Evolutionary conservation across 2,888 invertebrate species (phyloP).

Genomic region (Salpingus planirostris): DNA sequence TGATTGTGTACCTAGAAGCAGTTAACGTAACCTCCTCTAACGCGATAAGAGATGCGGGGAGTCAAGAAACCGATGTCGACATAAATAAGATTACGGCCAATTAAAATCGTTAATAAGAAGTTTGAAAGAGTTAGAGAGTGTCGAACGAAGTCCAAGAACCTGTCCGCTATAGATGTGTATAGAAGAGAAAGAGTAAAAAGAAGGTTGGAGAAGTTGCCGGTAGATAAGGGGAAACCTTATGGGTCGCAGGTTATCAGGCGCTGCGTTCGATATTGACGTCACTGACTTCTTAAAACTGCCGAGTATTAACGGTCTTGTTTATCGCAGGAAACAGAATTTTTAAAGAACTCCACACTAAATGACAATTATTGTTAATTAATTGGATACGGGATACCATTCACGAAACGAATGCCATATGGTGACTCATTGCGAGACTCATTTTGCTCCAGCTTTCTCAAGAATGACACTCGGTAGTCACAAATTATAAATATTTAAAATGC

Average conservation of each 20-base stretch:
- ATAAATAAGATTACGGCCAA: constrained; percentile 20
- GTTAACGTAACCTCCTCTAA: no score
- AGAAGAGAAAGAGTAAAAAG: neutral
- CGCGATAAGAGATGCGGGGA: constrained; percentile 8
- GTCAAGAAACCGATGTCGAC: constrained; percentile 18
- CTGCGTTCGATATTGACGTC: constrained; percentile 1
- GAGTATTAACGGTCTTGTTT: neutral
- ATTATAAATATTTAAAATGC: no score
- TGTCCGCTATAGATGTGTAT: constrained; percentile 7
- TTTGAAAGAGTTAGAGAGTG: constrained; percentile 5
- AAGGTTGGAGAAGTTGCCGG: constrained; percentile 13
- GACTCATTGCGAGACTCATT: no score
- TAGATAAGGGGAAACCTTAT: constrained; percentile 22
- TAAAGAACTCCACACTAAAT: no score
- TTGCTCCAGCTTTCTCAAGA: no score
- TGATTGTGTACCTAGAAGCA: no score
- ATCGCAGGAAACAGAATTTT: neutral
- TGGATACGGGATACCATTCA: no score
- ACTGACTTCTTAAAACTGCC: neutral
- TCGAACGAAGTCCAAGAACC: constrained; percentile 26
- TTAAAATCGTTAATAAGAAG: constrained; percentile 11
- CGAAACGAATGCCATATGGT: no score
- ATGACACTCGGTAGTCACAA: no score
- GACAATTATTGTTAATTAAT: no score
- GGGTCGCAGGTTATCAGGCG: constrained; percentile 19